phyloP scores from a whole-genome alignment of 2,113 vertebrate species.

The Climacteris rufus region DNA sequence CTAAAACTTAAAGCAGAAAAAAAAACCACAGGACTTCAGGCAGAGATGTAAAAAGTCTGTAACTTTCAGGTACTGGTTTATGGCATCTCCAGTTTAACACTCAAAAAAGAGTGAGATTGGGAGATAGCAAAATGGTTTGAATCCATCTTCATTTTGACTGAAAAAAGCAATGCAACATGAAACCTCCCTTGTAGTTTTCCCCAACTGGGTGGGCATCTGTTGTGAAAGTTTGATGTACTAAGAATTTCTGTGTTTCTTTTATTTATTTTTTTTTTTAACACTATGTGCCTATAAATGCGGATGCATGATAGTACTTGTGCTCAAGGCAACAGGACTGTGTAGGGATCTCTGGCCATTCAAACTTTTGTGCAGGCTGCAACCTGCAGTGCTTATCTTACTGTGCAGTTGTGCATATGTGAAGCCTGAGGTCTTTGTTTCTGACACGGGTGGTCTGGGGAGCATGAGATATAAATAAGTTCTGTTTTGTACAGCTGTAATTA shows the following conservation, averaged over 20 bases:
- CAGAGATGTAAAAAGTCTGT: not conserved
- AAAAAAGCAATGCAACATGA: not conserved
- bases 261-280: not conserved
- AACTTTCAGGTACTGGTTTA: accelerated
- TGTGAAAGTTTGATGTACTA: not conserved
- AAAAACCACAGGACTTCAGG: accelerated
- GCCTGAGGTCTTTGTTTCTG: not conserved
- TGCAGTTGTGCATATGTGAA: not conserved
- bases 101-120: not conserved
- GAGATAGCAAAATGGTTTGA: not conserved
- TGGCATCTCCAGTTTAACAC: not conserved
- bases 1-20: not conserved
- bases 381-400: not conserved
- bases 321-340: accelerated
- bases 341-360: not conserved
- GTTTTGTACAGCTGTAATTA: not conserved
- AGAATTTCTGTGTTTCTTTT: not conserved
- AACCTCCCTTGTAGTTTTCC: not conserved
- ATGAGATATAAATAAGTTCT: not conserved
- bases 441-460: not conserved
- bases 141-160: not conserved
- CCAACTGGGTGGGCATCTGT: not conserved
- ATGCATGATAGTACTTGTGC: not conserved
- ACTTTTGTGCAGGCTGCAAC: not conserved
- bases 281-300: not conserved